Evolutionary conservation across 2,888 invertebrate species (phyloP), one percentile per base, ranked within the genome.

Genomic region (Piscicola geometra): DNA sequence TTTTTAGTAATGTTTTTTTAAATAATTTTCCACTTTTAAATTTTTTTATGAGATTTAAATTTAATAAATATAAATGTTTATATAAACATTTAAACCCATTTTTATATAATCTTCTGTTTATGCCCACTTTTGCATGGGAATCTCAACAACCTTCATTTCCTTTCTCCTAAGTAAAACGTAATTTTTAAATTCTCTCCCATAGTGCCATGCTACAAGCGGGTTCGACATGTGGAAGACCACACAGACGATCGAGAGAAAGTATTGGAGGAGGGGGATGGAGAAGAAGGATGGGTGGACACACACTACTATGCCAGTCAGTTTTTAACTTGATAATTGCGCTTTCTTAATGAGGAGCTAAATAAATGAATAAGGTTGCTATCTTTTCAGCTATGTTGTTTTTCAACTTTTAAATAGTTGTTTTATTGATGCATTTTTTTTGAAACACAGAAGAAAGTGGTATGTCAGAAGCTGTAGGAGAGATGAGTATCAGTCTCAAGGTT

Each of bases 281-380:
- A 88, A 78, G 94, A 94, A 71, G 97, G 97, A 35, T 99, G 98
- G 98, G 95, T 98, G 0, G 97, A 98, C 85, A 98, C 98, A 21
- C 97, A 98, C 87, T 95, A 96, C 86, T 93, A 79, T 77, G 80
- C 83, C 68, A 81, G 83, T 83, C 79, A 75, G 78, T 74, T 32
- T 21, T 70, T n/a, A n/a, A n/a, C n/a, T n/a, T n/a, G n/a, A n/a
- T n/a, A n/a, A n/a, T n/a, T n/a, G n/a, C n/a, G 21, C 28, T 35
- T 35, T 21, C 2, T 33, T 12, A 18, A 33, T 35, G 15, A 69
- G 32, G 15, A 33, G 69, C 69, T 33, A 9, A 56, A 56, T 12
- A 12, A 56, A 28, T 60, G 78, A 75, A 12, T 30, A 25, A 25
- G 9, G 32, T 36, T 71, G 21, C 33, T 18, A 1, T 12, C 32